Evolutionary conservation across 2,888 invertebrate genomes (phyloP).

Genomic region (Caenorhabditis macrosperma): DNA sequence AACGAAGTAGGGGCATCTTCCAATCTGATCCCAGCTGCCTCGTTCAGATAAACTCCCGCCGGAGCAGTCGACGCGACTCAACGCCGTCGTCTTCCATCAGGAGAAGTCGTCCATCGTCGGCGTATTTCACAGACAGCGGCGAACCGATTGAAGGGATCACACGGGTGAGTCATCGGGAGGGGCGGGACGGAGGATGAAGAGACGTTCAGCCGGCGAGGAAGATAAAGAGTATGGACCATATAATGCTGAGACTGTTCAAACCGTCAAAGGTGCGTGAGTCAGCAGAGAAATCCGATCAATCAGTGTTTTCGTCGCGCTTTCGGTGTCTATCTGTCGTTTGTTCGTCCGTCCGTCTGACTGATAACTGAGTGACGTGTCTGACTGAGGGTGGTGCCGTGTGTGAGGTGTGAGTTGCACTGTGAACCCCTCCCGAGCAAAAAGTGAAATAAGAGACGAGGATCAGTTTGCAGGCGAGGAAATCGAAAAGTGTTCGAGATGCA

Average conservation of each 20-base stretch:
- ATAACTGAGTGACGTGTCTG: conserved; percentile 13
- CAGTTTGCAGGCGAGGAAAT: conserved; percentile 57
- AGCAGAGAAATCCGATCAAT: neutral
- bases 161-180: conserved; percentile 10
- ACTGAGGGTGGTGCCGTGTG: neutral
- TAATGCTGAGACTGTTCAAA: conserved; percentile 49
- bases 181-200: neutral
- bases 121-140: conserved; percentile 50
- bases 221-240: conserved; percentile 57
- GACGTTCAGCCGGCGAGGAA: conserved; percentile 50
- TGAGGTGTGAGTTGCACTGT: neutral
- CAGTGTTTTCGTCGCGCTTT: neutral
- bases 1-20: conserved; percentile 24
- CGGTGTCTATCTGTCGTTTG: too few relatives aligned
- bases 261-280: conserved; percentile 41
- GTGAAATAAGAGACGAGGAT: neutral
- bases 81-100: conserved; percentile 51
- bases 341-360: conserved; percentile 8
- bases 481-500: conserved; percentile 58
- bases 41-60: conserved; percentile 47
- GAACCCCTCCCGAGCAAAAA: neutral
- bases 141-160: conserved; percentile 49
- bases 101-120: conserved; percentile 56
- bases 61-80: conserved; percentile 56
- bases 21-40: neutral